Conservation (phyloP, 2,888 invertebrate genomes). For the Subacronicta megacephala region DNA sequence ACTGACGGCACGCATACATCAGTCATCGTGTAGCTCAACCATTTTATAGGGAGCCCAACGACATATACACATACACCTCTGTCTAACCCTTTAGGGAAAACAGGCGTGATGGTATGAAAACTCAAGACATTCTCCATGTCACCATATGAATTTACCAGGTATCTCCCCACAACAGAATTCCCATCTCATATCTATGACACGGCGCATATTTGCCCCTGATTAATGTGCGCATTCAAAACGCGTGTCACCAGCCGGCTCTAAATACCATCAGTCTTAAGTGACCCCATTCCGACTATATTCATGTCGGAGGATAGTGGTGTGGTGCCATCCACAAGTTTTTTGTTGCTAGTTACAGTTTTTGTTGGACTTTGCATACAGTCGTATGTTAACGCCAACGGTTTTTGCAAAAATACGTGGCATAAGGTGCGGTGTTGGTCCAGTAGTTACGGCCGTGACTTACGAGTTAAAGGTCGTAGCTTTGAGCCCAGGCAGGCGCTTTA, state of each 20-base stretch:
- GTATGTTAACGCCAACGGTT: conserved; percentile 18
- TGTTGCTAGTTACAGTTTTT: conserved; percentile 29
- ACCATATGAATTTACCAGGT: neutral
- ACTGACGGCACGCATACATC: too few species aligned
- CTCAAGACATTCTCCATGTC: neutral
- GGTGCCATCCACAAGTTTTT: conserved; percentile 33
- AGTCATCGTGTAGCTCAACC: too few species aligned
- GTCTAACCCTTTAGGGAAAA: too few species aligned
- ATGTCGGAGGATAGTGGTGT: conserved; percentile 25
- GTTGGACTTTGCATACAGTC: conserved; percentile 19
- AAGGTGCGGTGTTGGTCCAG: too few species aligned
- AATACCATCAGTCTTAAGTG: conserved; percentile 47
- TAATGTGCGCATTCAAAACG: conserved; percentile 40
- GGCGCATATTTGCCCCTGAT: conserved; percentile 35
- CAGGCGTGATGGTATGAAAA: too few species aligned
- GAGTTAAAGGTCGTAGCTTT: too few species aligned
- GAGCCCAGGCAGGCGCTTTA: too few species aligned
- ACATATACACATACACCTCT: too few species aligned
- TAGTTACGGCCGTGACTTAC: too few species aligned
- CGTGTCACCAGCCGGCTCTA: conserved; percentile 38
- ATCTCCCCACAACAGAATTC: conserved; percentile 11
- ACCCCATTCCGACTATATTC: conserved; percentile 40
- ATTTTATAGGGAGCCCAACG: too few species aligned
- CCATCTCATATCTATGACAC: conserved; percentile 19
- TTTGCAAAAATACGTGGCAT: neutral